These are phyloP conservation scores for Lasioglossum figueresi DNA, from an alignment of 2,888 invertebrate species.

Conservation along the genomic window DNA sequence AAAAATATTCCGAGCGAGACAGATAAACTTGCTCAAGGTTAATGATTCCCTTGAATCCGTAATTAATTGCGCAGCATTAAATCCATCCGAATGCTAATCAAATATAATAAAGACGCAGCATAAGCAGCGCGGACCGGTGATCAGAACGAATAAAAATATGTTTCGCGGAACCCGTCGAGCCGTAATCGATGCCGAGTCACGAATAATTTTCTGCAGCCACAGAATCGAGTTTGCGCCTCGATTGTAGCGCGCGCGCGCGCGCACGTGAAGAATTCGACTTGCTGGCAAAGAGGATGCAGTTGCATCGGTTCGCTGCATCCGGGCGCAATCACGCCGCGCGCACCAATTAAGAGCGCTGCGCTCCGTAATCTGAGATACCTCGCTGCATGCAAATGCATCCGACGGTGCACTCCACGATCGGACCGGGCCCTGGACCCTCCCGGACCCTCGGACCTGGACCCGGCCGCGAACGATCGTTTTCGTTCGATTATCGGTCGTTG, in stretches of 20 bases:
- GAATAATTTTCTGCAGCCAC: conserved; percentile 37
- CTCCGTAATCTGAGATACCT: conserved; percentile 73
- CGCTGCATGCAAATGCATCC: conserved; percentile 70
- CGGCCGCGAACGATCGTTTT: conserved; percentile 54
- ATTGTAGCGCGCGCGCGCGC: conserved; percentile 22
- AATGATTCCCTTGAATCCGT: neutral
- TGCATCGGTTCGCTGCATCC: conserved; percentile 47
- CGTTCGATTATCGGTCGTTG: conserved; percentile 53
- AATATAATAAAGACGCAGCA: neutral
- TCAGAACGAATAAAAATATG: neutral
- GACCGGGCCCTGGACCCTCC: no score
- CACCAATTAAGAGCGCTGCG: conserved; percentile 73
- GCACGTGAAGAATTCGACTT: conserved; percentile 45
- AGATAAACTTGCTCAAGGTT: neutral
- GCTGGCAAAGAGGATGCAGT: conserved; percentile 45
- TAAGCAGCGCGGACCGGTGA: neutral
- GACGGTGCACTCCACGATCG: conserved; percentile 28
- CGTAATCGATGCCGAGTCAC: conserved; percentile 10
- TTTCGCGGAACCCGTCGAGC: neutral
- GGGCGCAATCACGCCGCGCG: conserved; percentile 49
- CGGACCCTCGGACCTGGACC: conserved; percentile 26
- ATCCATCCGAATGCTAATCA: neutral
- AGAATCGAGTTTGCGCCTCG: conserved; percentile 22
- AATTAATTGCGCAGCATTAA: neutral
- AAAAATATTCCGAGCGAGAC: neutral